Evolutionary conservation across 2,113 vertebrate species (phyloP), one percentile per base, ranked within the genome.

Genomic region (Coreoperca whiteheadi): DNA sequence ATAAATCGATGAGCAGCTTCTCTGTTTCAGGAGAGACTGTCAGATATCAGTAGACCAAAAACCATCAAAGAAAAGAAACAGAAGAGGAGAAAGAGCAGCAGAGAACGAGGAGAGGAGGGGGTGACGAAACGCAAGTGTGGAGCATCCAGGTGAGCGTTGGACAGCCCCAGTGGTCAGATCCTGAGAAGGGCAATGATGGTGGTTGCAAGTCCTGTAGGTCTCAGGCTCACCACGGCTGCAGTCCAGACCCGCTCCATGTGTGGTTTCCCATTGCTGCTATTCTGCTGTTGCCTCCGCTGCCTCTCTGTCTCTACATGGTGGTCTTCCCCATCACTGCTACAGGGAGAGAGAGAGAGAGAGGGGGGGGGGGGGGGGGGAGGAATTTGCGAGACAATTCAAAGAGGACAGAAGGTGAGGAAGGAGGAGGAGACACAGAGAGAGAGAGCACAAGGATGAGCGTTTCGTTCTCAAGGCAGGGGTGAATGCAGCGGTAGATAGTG

Each of bases 221-320:
- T 93, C 90, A 92, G 92, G 95, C 92, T 98, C 96, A 98, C 92
- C 96, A 98, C 94, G 97, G 97, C 94, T 98, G 97, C 94, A 96
- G 96, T 95, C 96, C 96, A 92, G 96, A 95, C 92, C 95, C 94
- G 88, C 96, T 97, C 97, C 98, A 97, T 97, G 96, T 96, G 96
- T 94, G 76, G 93, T 90, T 95, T 95, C 94, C 98, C 98, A 99
- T 99, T 95, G 95, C 82, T 95, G 93, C 90, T 92, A 56, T 92
- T 93, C 82, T 88, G 90, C 86, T 91, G 83, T 92, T 97, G 96
- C 83, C 94, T 92, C 91, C 83, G 66, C 86, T 90, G 92, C 89
- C 87, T 93, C 93, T 94, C 94, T 61, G 86, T 90, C 95, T 95
- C 97, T 98, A 99, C 98, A 97, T 98, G 97, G 94, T 98, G 97